Conservation (phyloP, 2,797 vertebrate genomes). For the Naso thynnoides region DNA sequence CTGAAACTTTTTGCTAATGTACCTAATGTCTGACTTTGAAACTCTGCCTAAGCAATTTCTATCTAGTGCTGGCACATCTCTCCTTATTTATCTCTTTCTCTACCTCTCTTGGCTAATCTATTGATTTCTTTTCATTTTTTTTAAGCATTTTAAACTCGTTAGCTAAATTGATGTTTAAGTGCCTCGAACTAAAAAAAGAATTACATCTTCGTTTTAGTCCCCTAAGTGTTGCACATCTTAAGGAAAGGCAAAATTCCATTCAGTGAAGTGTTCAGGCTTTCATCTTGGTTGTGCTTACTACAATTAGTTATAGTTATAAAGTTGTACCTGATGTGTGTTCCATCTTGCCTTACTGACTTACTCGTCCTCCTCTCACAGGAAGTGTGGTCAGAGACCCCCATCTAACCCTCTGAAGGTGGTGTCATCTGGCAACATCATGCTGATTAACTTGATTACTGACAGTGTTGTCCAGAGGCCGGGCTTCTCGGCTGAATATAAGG, state of each 20-base stretch:
- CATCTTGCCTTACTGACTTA: background rate
- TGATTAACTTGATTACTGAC: slow-evolving; percentile 83
- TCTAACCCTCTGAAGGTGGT: slow-evolving; percentile 80
- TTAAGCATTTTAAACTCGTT: slow-evolving; percentile 47
- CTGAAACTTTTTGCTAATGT: slow-evolving; percentile 68
- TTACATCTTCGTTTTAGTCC: slow-evolving; percentile 29
- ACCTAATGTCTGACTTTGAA: slow-evolving; percentile 77
- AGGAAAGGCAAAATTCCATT: background rate
- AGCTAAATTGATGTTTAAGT: slow-evolving; percentile 45
- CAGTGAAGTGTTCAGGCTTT: slow-evolving; percentile 29
- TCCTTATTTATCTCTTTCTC: slow-evolving; percentile 49
- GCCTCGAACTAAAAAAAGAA: slow-evolving; percentile 36
- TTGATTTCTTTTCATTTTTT: slow-evolving; percentile 58
- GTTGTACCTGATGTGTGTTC: slow-evolving; percentile 9
- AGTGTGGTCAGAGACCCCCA: slow-evolving; percentile 87
- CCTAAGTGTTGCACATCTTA: background rate
- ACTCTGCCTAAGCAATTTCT: slow-evolving; percentile 65
- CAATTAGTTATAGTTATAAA: background rate
- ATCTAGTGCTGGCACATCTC: slow-evolving; percentile 44
- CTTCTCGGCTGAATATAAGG: slow-evolving; percentile 73
- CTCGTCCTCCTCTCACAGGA: slow-evolving; percentile 58
- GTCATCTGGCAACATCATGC: slow-evolving; percentile 85
- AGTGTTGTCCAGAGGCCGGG: slow-evolving; percentile 65
- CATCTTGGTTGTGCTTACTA: slow-evolving; percentile 4
- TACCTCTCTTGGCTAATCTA: slow-evolving; percentile 40